Evolutionary conservation across 2,888 invertebrate genomes (phyloP).

Genomic region (Erpobdella octoculata): DNA sequence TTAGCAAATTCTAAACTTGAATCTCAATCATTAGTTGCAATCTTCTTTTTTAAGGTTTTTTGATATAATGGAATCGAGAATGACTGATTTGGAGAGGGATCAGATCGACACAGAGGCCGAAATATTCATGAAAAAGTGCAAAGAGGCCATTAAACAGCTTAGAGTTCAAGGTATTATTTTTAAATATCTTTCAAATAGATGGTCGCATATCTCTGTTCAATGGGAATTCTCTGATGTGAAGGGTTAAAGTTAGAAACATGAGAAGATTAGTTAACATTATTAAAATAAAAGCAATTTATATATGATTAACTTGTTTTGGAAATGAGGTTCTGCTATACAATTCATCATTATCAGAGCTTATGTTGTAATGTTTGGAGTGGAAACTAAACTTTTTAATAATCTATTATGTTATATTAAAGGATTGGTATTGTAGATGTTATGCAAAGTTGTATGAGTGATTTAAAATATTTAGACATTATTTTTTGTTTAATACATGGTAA

Average conservation of each 20-base stretch:
- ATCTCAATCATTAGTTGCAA: not conserved
- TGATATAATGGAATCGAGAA: constrained; percentile 57
- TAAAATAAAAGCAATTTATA: not conserved
- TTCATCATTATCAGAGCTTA: too few relatives aligned
- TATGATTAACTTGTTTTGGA: too few relatives aligned
- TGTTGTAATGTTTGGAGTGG: too few relatives aligned
- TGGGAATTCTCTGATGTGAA: not conserved
- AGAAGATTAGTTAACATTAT: not conserved
- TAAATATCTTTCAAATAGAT: not conserved
- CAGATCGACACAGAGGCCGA: constrained; percentile 78
- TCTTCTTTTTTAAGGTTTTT: constrained; percentile 16
- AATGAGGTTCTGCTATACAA: too few relatives aligned
- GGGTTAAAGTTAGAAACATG: not conserved
- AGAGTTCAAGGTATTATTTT: constrained; percentile 58
- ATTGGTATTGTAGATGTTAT: not conserved
- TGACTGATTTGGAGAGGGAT: constrained; percentile 77
- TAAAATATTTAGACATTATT: not conserved
- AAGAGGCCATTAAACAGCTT: constrained; percentile 68
- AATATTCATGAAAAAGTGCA: constrained; percentile 72
- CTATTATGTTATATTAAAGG: not conserved
- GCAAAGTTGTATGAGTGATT: not conserved
- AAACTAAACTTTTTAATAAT: not conserved
- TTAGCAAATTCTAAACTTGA: not conserved
- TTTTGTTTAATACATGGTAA: too few relatives aligned
- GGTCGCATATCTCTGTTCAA: too few relatives aligned